Conservation (phyloP, 1,140 invertebrate species). For the Steinernema feltiae region DNA sequence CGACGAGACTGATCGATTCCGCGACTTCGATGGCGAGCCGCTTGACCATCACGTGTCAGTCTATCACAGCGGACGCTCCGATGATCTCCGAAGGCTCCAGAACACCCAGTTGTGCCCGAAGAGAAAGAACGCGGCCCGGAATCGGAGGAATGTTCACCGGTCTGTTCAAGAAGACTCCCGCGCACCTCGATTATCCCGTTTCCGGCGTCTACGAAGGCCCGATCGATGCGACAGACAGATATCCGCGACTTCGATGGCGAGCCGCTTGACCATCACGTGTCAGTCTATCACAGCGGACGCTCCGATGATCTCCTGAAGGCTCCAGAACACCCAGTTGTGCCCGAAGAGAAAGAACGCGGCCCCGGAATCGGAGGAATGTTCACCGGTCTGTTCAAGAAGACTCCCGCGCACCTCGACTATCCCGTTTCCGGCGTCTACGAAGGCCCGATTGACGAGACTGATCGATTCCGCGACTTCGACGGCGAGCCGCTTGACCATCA, state of each 20-base stretch:
- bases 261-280: slow-evolving; percentile 22
- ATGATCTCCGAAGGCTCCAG: slow-evolving; percentile 18
- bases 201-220: slow-evolving; percentile 26
- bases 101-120: neutral
- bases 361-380: neutral
- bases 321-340: neutral
- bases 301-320: slow-evolving; percentile 6
- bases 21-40: slow-evolving; percentile 14
- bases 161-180: slow-evolving; percentile 24
- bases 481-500: neutral
- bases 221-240: slow-evolving; percentile 2
- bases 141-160: slow-evolving; percentile 17
- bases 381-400: neutral
- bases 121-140: neutral
- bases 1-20: slow-evolving; percentile 4
- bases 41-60: slow-evolving; percentile 12
- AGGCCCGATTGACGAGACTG: neutral
- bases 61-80: slow-evolving; percentile 5
- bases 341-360: neutral
- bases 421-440: neutral
- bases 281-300: slow-evolving; percentile 16
- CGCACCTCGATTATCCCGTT: slow-evolving; percentile 24
- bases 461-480: neutral
- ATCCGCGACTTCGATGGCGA: slow-evolving; percentile 2
- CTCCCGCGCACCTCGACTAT: neutral